These are phyloP conservation scores for Indri indri DNA, from an alignment of 2,113 vertebrate species.

Conservation along the genomic window DNA sequence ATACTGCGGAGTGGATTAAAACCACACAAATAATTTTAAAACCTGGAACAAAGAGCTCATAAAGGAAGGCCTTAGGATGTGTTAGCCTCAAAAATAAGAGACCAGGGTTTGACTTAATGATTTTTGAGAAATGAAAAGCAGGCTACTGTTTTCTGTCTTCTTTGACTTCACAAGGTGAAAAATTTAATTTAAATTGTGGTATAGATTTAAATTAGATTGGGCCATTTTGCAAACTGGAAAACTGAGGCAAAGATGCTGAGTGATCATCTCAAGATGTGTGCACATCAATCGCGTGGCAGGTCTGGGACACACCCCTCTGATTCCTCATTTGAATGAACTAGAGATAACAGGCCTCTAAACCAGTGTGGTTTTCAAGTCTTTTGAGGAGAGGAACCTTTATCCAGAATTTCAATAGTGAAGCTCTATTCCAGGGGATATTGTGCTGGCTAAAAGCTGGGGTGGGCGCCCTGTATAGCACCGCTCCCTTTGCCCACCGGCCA, in stretches of 20 bases:
- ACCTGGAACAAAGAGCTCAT: neutral
- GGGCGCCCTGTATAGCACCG: accelerated
- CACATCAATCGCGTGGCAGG: neutral
- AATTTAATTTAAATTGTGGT: neutral
- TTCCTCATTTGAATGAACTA: neutral
- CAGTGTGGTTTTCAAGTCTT: neutral
- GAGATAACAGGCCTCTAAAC: neutral
- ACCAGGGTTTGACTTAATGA: neutral
- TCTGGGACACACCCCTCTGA: neutral
- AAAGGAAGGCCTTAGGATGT: neutral
- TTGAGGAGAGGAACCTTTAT: neutral
- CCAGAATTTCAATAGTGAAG: neutral
- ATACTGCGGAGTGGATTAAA: neutral
- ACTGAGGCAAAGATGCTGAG: neutral
- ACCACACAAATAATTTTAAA: neutral
- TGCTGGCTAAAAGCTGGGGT: neutral
- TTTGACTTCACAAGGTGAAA: neutral
- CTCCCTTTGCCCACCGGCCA: neutral
- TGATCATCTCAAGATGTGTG: neutral
- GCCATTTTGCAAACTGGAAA: neutral
- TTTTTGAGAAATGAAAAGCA: neutral
- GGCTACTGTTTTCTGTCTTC: neutral
- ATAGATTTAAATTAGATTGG: neutral
- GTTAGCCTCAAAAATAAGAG: neutral
- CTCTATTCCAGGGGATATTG: neutral